Conservation (phyloP, 2,113 vertebrate species). For the Leptodactylus fuscus region DNA sequence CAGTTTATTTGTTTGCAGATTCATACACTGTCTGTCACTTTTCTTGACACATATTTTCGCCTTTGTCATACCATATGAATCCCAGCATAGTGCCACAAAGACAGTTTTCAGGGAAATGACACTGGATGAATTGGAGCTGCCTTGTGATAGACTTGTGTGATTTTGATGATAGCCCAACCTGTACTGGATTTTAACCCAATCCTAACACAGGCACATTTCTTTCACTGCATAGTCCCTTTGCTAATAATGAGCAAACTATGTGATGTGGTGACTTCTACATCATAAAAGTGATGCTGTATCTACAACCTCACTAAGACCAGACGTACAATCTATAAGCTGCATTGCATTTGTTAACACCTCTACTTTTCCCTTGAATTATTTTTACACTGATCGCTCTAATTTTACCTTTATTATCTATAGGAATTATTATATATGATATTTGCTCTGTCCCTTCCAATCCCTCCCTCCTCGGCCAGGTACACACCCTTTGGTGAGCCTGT, state of each 20-base stretch:
- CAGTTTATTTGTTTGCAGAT: conserved; percentile 5
- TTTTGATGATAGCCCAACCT: not conserved
- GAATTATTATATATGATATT: too few species aligned
- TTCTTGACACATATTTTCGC: conserved; percentile 20
- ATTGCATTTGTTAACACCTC: too few species aligned
- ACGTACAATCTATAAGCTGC: not conserved
- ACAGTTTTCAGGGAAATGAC: conserved; percentile 12
- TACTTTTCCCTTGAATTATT: too few species aligned
- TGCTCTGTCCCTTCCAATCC: too few species aligned
- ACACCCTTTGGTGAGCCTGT: too few species aligned
- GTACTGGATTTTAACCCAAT: not conserved
- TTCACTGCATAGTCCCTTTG: not conserved
- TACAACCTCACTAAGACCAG: not conserved
- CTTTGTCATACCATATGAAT: conserved; percentile 24
- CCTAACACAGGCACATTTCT: not conserved
- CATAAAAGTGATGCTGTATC: too few species aligned
- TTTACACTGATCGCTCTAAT: too few species aligned
- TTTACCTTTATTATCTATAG: too few species aligned
- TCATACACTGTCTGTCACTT: conserved; percentile 23
- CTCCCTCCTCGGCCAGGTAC: too few species aligned
- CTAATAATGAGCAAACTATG: not conserved
- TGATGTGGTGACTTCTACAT: too few species aligned
- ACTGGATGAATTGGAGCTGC: conserved; percentile 10
- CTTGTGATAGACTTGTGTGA: not conserved
- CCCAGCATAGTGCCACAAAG: conserved; percentile 6